Conservation (phyloP, 2,797 vertebrate species). For the Manis pentadactyla region DNA sequence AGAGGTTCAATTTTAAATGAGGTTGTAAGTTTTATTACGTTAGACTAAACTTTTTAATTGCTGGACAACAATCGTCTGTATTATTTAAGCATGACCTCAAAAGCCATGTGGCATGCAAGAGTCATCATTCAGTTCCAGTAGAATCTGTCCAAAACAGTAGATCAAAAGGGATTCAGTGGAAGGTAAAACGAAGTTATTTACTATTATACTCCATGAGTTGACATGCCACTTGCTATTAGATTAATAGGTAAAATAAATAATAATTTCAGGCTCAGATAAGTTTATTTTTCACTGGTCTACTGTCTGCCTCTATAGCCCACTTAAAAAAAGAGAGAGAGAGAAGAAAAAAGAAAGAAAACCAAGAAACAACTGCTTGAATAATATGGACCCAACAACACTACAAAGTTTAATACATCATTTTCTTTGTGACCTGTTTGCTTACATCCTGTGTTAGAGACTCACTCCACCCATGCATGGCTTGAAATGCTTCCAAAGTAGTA, state of each 20-base stretch:
- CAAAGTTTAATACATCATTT: constrained; percentile 21
- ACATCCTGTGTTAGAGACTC: constrained; percentile 55
- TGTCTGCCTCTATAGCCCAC: not conserved
- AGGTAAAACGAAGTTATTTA: not conserved
- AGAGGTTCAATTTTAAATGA: not conserved
- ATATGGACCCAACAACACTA: not conserved
- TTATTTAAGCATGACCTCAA: not conserved
- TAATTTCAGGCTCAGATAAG: not conserved
- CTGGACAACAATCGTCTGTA: not conserved
- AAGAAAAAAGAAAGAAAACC: not conserved
- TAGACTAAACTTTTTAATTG: not conserved
- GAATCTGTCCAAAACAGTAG: not conserved
- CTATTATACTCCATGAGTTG: not conserved
- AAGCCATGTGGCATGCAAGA: not conserved
- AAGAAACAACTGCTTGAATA: not conserved
- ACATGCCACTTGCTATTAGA: not conserved
- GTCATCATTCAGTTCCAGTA: not conserved
- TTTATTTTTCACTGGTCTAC: not conserved
- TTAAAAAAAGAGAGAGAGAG: not conserved
- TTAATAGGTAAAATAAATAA: constrained; percentile 32
- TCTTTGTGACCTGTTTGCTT: constrained; percentile 67
- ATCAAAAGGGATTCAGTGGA: not conserved
- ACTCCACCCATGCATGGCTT: constrained; percentile 54
- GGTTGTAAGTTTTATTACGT: not conserved
- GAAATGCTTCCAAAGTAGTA: constrained; percentile 52